These are phyloP conservation scores for Miltochrista miniata DNA, from an alignment of 2,888 invertebrate species.

Conservation along the genomic window DNA sequence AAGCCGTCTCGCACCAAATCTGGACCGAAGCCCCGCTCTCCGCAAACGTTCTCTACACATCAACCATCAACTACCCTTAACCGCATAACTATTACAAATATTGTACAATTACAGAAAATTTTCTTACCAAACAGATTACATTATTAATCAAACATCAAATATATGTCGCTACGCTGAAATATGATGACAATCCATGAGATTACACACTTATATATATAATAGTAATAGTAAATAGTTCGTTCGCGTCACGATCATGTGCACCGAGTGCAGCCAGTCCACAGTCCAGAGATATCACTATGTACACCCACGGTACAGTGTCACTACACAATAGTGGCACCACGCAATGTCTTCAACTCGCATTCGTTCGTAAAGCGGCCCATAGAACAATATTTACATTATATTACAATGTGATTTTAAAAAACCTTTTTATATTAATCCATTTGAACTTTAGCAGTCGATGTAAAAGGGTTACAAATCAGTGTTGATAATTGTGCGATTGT, in stretches of 20 bases:
- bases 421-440: background rate
- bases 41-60: conserved; percentile 24
- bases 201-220: background rate
- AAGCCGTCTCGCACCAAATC: conserved; percentile 17
- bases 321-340: conserved; percentile 2
- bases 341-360: background rate
- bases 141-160: conserved; percentile 6
- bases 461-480: background rate
- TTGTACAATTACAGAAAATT: conserved; percentile 9
- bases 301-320: background rate
- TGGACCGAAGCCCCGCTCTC: background rate
- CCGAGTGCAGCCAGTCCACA: background rate
- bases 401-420: conserved; percentile 1
- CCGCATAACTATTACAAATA: conserved; percentile 20
- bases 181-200: background rate
- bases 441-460: background rate
- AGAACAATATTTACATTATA: conserved; percentile 7
- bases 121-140: conserved; percentile 1
- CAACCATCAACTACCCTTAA: conserved; percentile 25
- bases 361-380: background rate
- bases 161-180: background rate
- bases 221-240: background rate
- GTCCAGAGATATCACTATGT: background rate
- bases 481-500: background rate
- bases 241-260: background rate